phyloP scores from a whole-genome alignment of 2,113 vertebrate genomes.

The Cephalopterus ornatus region DNA sequence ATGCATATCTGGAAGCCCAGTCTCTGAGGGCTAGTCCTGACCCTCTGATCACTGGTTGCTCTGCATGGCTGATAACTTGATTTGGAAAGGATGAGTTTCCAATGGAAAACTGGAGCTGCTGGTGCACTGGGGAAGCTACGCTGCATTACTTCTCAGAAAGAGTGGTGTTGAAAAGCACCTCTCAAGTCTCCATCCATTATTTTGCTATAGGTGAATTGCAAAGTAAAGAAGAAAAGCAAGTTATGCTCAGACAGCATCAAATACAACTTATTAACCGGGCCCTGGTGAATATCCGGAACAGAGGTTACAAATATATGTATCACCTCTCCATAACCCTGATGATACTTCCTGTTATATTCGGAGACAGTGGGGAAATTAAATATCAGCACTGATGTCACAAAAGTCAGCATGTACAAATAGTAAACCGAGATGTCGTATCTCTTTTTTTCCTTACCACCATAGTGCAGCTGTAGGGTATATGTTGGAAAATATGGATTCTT shows the following conservation, averaged over 20 bases:
- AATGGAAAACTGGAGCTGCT: background rate
- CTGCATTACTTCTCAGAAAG: background rate
- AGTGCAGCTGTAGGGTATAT: background rate
- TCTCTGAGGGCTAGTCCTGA: background rate
- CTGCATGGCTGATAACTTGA: background rate
- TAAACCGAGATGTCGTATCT: background rate
- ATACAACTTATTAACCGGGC: background rate
- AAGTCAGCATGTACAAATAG: background rate
- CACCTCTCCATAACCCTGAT: background rate
- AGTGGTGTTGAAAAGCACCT: conserved; percentile 6
- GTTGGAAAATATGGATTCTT: background rate
- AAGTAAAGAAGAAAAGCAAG: background rate
- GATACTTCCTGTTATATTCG: background rate
- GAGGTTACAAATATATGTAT: background rate
- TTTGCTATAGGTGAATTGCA: conserved; percentile 16
- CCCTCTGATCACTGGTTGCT: background rate
- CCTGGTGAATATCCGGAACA: background rate
- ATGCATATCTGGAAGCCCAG: background rate
- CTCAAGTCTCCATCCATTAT: background rate
- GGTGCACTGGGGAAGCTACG: fast-evolving
- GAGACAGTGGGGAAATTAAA: background rate
- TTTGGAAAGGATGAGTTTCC: background rate
- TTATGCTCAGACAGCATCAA: background rate
- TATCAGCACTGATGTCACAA: background rate
- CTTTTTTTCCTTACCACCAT: background rate